Evolutionary conservation across 2,797 vertebrate species (phyloP), one percentile per base, ranked within the genome.

Genomic region (Mionectes olivaceus): DNA sequence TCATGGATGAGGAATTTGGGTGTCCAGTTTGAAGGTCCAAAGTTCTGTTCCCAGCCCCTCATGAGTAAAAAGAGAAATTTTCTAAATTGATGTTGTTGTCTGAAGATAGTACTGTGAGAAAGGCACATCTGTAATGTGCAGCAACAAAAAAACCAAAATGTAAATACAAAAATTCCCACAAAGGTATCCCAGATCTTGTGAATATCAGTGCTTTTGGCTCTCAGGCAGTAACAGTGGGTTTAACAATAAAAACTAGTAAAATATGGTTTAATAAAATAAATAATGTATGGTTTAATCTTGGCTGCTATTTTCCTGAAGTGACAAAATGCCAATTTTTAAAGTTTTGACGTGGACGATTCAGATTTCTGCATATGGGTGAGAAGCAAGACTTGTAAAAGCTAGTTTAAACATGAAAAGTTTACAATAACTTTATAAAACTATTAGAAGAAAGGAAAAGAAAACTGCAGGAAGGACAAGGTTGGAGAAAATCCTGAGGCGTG

Each of bases 61-160:
- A 7, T 33, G 50, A 68, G 27, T 1, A 3, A 82, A 75, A 56
- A 64, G 21, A 70, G 27, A 27, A 13, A 60, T 60, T 6, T 50
- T 50, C 46, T 27, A 33, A 84, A 69, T 23, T 25, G n/a, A 5
- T 59, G 30, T 19, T 59, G 5, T 70, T 92, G 18, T 76, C 44
- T 84, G 56, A 73, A 59, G 69, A 25, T 19, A 63, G 19, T 30
- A 55, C 35, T 10, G 7, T 46, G 46, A 56, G 49, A 84, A 74
- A 64, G 69, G 23, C 21, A 60, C 25, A 81, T 41, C 23, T 64
- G 13, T 44, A 77, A 84, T 27, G 39, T 41, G 71, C 17, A 56
- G 56, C n/a, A 84, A 53, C 0, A 1, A 87, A 33, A 9, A 63
- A 76, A 4, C 1, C 2, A 7, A 53, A 57, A 49, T 6, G 18